Base-by-base conservation (phyloP, 2,888 invertebrate species). In the Eupithecia abbreviata region DNA sequence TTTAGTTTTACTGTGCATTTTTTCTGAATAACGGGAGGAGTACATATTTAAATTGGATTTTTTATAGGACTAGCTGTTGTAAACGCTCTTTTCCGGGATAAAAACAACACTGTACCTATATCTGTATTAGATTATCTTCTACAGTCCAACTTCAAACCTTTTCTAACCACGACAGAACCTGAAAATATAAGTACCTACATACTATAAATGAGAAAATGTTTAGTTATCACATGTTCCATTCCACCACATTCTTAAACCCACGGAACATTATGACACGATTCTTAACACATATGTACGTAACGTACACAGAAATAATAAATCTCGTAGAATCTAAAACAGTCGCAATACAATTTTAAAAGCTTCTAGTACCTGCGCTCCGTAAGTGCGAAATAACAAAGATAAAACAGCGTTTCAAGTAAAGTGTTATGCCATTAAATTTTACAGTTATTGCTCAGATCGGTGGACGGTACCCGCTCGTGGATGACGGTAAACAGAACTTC, bases 381-480 rank as follows among this genome's bases (percentile, higher is more conserved):
- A 72, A 78, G 78, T 78, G 78, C 72, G 70, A 72, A 74, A 76
- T 78, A 76, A 78, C 73, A 78, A 69, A 76, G 76, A 78, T 78
- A 76, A 72, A 78, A 72, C 72, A 67, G 72, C 65, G 68, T 76
- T 78, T 55, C 73, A 73, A 73, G 66, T 76, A 76, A 81, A 81
- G 79, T 81, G 81, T 77, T 77, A 66, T 73, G 55, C 58, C 74
- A 77, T 75, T 79, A 79, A 77, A 79, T 77, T 79, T 78, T 74
- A 79, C 75, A 78, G 81, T 75, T 79, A 81, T 81, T 79, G 71
- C 75, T 10, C 5, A 62, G 79, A 79, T 81, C 79, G 77, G 73
- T 67, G 75, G 77, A 75, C 72, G 70, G 73, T 73, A 73, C 66
- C 75, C 58, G 45, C 70, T 62, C 75, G 71, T 13, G 62, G 76